These are phyloP conservation scores for Sebastes oblongus DNA, from an alignment of 2,797 vertebrate genomes.

Conservation along the genomic window DNA sequence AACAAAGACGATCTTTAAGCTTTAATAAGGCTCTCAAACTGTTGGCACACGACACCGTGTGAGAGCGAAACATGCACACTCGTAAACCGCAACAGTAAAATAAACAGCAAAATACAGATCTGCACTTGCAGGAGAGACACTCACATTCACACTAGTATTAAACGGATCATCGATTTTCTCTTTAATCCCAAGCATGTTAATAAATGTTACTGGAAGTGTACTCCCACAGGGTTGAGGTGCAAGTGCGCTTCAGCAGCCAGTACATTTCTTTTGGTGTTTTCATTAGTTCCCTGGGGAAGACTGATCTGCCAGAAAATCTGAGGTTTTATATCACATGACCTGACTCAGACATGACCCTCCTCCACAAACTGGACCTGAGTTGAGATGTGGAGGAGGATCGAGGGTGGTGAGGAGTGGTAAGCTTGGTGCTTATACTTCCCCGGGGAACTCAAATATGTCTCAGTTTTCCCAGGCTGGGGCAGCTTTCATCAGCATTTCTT, in stretches of 20 bases:
- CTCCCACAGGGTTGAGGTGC: background rate
- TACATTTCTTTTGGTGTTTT: constrained; percentile 26
- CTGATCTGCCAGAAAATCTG: background rate
- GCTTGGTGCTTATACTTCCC: constrained; percentile 16
- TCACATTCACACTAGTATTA: background rate
- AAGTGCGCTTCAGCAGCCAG: background rate
- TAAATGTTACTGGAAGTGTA: background rate
- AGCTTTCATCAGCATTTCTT: background rate
- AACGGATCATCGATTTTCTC: background rate
- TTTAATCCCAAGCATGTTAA: background rate
- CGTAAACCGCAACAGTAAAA: constrained; percentile 46
- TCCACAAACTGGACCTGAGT: constrained; percentile 33
- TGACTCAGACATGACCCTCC: constrained; percentile 31
- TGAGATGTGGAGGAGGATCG: background rate
- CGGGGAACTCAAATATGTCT: constrained; percentile 36
- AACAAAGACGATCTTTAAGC: constrained; percentile 45
- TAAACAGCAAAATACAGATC: constrained; percentile 51
- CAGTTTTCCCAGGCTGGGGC: constrained; percentile 62
- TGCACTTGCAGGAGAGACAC: constrained; percentile 12
- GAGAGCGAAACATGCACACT: constrained; percentile 41
- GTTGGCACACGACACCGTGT: constrained; percentile 11
- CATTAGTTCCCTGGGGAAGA: constrained; percentile 9
- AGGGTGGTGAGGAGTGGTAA: background rate
- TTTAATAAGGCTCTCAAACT: constrained; percentile 34
- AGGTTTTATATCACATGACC: constrained; percentile 44